A percentile compares a stretch with the other conserved stretches of the same genome.
Evolutionary conservation across 1,140 invertebrate genomes (phyloP).

Genomic region (Aporrectodea caliginosa): DNA sequence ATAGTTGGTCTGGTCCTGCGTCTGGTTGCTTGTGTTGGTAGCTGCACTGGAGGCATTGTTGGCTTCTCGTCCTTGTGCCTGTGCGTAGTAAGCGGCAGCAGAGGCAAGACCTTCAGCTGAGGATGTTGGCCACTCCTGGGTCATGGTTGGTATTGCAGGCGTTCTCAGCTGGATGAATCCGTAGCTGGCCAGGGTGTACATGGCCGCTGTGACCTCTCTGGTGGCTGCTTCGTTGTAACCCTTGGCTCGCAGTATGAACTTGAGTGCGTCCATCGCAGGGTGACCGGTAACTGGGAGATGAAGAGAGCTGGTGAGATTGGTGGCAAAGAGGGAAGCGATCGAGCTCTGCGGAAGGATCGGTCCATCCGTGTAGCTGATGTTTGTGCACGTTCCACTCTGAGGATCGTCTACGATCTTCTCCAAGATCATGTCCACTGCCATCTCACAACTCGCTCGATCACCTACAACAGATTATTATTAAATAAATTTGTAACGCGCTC

Average conservation of each 20-base stretch:
- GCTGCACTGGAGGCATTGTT: conserved; percentile 37
- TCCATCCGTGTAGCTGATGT: conserved; percentile 87
- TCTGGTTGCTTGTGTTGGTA: conserved; percentile 34
- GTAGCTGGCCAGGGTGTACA: conserved; percentile 87
- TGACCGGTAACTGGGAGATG: not conserved
- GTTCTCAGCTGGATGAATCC: conserved; percentile 66
- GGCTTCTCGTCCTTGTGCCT: conserved; percentile 32
- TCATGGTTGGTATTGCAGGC: not conserved
- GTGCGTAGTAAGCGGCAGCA: not conserved
- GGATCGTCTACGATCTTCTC: conserved; percentile 97
- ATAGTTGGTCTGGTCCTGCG: not conserved
- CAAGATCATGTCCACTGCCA: conserved; percentile 88
- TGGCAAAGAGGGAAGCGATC: not conserved
- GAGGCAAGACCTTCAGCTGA: not conserved
- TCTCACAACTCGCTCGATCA: conserved; percentile 82
- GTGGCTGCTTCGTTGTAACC: conserved; percentile 85
- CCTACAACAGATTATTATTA: too few relatives aligned
- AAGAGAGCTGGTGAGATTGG: not conserved
- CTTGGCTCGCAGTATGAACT: conserved; percentile 72
- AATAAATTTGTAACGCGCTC: too few relatives aligned
- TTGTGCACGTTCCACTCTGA: conserved; percentile 88
- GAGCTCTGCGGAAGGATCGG: not conserved
- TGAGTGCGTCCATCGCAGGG: conserved; percentile 59
- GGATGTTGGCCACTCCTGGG: conserved; percentile 53
- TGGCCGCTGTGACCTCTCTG: conserved; percentile 82